phyloP scores from a whole-genome alignment of 2,113 vertebrate genomes.

The Spermophilus dauricus region DNA sequence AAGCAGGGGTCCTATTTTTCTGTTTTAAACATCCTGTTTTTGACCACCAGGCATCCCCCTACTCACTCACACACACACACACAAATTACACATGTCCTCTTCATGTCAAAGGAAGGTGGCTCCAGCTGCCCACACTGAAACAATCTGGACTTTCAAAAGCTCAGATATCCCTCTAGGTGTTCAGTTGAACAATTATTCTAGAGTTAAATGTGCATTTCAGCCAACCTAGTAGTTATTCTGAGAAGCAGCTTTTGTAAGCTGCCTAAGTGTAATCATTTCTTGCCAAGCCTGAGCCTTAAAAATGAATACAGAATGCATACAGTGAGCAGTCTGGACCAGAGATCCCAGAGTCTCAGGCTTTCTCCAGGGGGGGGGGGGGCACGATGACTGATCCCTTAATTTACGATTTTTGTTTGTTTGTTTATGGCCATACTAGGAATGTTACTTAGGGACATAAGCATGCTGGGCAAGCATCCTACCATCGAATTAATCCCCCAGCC shows the following conservation, averaged over 20 bases:
- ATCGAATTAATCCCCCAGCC: no score
- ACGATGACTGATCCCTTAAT: background rate
- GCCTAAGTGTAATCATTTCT: background rate
- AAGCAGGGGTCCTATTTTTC: background rate
- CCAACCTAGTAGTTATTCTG: background rate
- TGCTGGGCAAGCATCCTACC: no score
- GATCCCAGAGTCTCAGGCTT: background rate
- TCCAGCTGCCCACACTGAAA: background rate
- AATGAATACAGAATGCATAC: background rate
- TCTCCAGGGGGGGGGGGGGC: background rate
- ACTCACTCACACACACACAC: background rate
- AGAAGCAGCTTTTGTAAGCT: background rate
- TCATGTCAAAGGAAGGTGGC: conserved; percentile 3
- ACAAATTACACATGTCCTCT: background rate
- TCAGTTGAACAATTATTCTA: background rate
- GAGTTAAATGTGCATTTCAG: conserved; percentile 2
- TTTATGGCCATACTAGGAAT: no score
- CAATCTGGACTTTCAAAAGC: background rate
- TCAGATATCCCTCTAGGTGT: background rate
- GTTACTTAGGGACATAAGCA: no score
- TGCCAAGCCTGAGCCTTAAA: background rate
- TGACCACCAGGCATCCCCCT: background rate
- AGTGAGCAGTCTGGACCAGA: background rate
- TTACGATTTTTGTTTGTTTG: background rate
- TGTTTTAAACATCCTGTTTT: conserved; percentile 16